These are phyloP conservation scores for Rachycentron canadum DNA, from an alignment of 2,797 vertebrate genomes.

Conservation along the genomic window DNA sequence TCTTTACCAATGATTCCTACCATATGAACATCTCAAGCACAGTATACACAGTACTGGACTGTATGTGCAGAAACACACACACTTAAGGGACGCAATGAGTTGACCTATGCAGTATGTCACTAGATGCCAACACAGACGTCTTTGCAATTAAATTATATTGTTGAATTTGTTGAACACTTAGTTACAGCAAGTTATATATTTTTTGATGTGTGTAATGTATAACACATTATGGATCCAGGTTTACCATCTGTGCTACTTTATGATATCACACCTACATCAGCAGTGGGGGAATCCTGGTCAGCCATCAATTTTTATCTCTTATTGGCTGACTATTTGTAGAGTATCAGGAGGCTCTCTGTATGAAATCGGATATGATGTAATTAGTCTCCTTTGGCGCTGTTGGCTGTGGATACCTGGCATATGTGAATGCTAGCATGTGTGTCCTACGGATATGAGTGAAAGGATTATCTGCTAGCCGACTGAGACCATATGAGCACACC, in stretches of 20 bases:
- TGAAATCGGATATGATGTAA: slow-evolving; percentile 53
- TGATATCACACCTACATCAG: not conserved
- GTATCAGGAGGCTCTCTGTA: slow-evolving; percentile 21
- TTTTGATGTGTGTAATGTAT: not conserved
- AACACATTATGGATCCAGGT: not conserved
- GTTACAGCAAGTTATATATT: not conserved
- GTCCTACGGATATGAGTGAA: slow-evolving; percentile 73
- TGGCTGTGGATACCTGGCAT: slow-evolving; percentile 61
- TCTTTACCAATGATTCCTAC: not conserved
- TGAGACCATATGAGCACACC: slow-evolving; percentile 74
- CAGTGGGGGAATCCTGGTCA: slow-evolving; percentile 36
- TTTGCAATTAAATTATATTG: not conserved
- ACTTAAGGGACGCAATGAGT: slow-evolving; percentile 1
- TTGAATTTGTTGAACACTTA: not conserved
- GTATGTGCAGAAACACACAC: not conserved
- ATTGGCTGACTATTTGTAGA: slow-evolving; percentile 34
- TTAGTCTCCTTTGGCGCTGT: slow-evolving; percentile 59
- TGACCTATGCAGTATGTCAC: not conserved
- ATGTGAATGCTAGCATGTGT: slow-evolving; percentile 63
- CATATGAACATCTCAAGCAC: not conserved
- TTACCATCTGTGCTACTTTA: not conserved
- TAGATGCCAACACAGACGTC: not conserved
- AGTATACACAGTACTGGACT: not conserved
- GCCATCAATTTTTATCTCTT: slow-evolving; percentile 17
- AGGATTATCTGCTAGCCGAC: slow-evolving; percentile 76